Percentiles rank a stretch among this genome's conserved stretches.
These are phyloP conservation scores for Podiceps cristatus DNA, from an alignment of 2,113 vertebrate species.

Conservation along the genomic window DNA sequence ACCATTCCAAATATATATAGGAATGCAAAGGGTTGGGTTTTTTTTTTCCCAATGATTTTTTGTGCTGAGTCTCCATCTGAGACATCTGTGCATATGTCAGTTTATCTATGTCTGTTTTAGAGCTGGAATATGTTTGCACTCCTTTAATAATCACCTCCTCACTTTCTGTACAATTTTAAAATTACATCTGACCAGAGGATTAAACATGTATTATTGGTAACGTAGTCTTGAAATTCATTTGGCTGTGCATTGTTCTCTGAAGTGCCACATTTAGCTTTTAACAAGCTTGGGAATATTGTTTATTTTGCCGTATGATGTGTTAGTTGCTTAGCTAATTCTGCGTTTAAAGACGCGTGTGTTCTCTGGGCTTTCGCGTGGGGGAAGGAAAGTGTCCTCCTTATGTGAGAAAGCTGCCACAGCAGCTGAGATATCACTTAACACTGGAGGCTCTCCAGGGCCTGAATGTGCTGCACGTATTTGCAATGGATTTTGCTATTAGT, in stretches of 20 bases:
- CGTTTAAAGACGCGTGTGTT: not conserved
- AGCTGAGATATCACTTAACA: slow-evolving; percentile 53
- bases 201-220: not conserved
- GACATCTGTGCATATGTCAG: slow-evolving; percentile 33
- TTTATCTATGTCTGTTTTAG: slow-evolving; percentile 36
- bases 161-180: not conserved
- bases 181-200: not conserved
- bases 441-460: slow-evolving; percentile 51
- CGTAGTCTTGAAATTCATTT: not conserved
- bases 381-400: slow-evolving; percentile 34
- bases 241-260: slow-evolving; percentile 15
- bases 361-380: not conserved
- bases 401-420: slow-evolving; percentile 56
- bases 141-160: slow-evolving; percentile 22
- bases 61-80: slow-evolving; percentile 45
- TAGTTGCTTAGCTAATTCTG: slow-evolving; percentile 52
- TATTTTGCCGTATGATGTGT: slow-evolving; percentile 44
- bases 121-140: not conserved
- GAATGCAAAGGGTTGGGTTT: not conserved
- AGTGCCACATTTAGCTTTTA: slow-evolving; percentile 34
- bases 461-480: not conserved
- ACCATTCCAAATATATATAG: not conserved
- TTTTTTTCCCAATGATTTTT: not conserved
- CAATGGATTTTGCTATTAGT: slow-evolving; percentile 38
- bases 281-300: slow-evolving; percentile 35